Base-by-base conservation (phyloP, 2,113 vertebrate genomes). In the Takifugu flavidus region DNA sequence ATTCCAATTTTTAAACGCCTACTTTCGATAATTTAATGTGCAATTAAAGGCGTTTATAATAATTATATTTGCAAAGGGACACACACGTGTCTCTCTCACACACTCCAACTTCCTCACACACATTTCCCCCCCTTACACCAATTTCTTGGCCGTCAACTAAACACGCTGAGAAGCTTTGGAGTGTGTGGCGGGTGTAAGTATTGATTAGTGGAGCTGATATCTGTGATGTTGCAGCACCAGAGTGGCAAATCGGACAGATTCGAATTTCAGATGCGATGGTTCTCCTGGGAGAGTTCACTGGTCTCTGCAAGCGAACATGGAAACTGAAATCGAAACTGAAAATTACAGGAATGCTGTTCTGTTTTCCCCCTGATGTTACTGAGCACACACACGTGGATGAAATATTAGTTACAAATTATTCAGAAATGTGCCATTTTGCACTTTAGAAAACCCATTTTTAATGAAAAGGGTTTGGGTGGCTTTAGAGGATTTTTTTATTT, bases 31-130 rank as follows among this genome's bases (percentile, higher is more conserved):
- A 39, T 39, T 39, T 39, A 39, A 11, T 39, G 34, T 39, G 34
- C 34, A 11, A 10, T 10, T 39, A 39, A 39, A 39, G 34, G 7
- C 34, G 34, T 1, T 8, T 39, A 20, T 20, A 10, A 39, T 39
- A 39, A 10, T 39, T 39, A 39, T 29, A 61, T 61, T 73, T 66
- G 45, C 26, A 54, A 25, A 28, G 29, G 49, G 1, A 43, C 2
- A 58, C 68, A 45, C 68, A 45, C 15, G 26, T 56, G 27, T 13
- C 42, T 7, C 42, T 15, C 20, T 49, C 61, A 62, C 57, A 53
- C 45, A 42, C 56, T 50, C 53, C 34, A 56, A 27, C 62, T 47
- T 59, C 27, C 8, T 13, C 42, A 56, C 61, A 45, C 42, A 10
- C 44, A 10, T 25, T 13, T 10, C 3, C 1, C 8, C 34, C 4